Base-by-base conservation (phyloP, 1,140 invertebrate genomes). In the Bicyclus anynana region DNA sequence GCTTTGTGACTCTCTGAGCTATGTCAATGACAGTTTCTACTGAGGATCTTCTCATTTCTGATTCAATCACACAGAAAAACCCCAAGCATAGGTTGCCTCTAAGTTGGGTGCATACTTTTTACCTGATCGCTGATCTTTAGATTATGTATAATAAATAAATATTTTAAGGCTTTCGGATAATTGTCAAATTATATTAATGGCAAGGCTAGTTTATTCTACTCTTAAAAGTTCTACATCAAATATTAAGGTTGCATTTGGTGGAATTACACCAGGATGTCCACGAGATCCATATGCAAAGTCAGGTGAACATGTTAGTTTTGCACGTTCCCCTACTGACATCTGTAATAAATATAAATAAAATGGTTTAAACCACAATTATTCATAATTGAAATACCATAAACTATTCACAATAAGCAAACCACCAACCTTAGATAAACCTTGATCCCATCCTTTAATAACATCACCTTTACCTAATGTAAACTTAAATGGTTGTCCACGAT, bases 401-500 rank as follows among this genome's bases (percentile, higher is more conserved):
- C n/a, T n/a, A n/a, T n/a, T n/a, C n/a, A n/a, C n/a, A n/a, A n/a
- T n/a, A n/a, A n/a, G n/a, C n/a, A n/a, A 12, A n/a, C 1, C 14
- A 55, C 29, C 84, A 89, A 95, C 94, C 90, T 96, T 94, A 44
- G 96, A 95, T 53, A 98, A 94, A 60, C 97, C 97, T 89, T 97
- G 93, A 78, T 99, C 97, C 97, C 97, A 98, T 20, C 97, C 97
- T 84, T 95, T 95, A 80, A 99, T 99, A 5, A 98, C 97, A 90
- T 98, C 96, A 53, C 96, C 96, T 80, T 94, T 94, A 37, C 97
- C 97, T 72, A 98, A 93, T 72, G 92, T 94, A 87, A 99, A 98
- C 84, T 97, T 97, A 87, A 99, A 98, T 5, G 97, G 97, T 64
- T 93, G 91, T 35, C 95, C 96, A 67, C 97, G 94, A 82, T 97